Percentiles rank a stretch among this genome's conserved stretches.
Evolutionary conservation across 2,113 vertebrate genomes (phyloP).

Genomic region (Ceratotherium simum): DNA sequence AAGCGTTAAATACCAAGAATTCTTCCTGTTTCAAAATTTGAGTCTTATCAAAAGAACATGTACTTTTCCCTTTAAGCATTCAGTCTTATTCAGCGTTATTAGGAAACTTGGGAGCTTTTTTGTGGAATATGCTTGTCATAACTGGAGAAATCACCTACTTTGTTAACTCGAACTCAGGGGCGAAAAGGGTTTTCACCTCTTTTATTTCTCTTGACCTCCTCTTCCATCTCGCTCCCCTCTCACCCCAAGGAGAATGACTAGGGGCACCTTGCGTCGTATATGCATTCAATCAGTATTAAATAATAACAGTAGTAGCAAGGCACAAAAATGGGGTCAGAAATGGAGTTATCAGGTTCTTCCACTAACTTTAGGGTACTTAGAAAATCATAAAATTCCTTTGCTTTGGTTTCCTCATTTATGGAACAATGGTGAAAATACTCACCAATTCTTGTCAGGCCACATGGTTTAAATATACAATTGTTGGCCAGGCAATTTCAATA

Average conservation of each 20-base stretch:
- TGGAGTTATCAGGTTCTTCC: slow-evolving; percentile 16
- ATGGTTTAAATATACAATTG: slow-evolving; percentile 41
- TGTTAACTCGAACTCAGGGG: not conserved
- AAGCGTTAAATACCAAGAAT: slow-evolving; percentile 39
- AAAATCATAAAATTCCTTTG: slow-evolving; percentile 47
- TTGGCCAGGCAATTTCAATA: slow-evolving; percentile 48
- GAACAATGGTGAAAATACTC: not conserved
- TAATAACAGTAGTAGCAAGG: not conserved
- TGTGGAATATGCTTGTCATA: not conserved
- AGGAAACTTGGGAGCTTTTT: slow-evolving; percentile 8
- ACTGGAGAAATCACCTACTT: slow-evolving; percentile 26
- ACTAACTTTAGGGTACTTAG: not conserved
- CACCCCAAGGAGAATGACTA: not conserved
- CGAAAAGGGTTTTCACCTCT: not conserved
- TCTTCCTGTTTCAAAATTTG: slow-evolving; percentile 63
- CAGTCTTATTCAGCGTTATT: not conserved
- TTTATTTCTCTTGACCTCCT: not conserved
- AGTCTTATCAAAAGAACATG: slow-evolving; percentile 13
- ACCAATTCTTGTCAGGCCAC: not conserved
- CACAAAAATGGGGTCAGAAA: slow-evolving; percentile 43
- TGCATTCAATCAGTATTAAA: not conserved
- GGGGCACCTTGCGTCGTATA: not conserved
- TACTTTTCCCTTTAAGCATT: slow-evolving; percentile 51
- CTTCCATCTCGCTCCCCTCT: not conserved
- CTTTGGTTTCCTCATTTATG: slow-evolving; percentile 50